A percentile compares a stretch with the other conserved stretches of the same genome.
phyloP scores from a whole-genome alignment of 2,888 invertebrate species.

The Halictus quadricinctus region DNA sequence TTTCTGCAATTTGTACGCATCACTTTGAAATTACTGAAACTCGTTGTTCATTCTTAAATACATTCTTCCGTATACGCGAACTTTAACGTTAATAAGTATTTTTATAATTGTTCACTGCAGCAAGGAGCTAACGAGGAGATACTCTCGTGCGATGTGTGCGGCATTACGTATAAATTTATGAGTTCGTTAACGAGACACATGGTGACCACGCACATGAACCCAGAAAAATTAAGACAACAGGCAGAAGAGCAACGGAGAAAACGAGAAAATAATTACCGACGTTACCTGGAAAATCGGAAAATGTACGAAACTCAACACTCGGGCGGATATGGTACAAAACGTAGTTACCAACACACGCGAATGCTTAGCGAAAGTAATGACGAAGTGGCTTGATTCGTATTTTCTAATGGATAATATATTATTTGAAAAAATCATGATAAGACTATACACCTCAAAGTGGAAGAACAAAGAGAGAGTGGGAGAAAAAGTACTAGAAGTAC shows the following conservation, averaged over 20 bases:
- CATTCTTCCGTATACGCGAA: background rate
- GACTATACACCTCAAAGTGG: slow-evolving; percentile 24
- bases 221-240: slow-evolving; percentile 80
- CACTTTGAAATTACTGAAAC: slow-evolving; percentile 29
- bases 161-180: slow-evolving; percentile 84
- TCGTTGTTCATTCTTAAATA: slow-evolving; percentile 23
- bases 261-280: slow-evolving; percentile 80
- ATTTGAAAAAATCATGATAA: slow-evolving; percentile 26
- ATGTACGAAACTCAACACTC: slow-evolving; percentile 79
- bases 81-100: background rate
- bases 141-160: slow-evolving; percentile 82
- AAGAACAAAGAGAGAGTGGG: background rate
- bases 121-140: slow-evolving; percentile 80
- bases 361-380: slow-evolving; percentile 62
- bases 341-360: slow-evolving; percentile 60
- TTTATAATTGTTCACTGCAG: slow-evolving; percentile 51
- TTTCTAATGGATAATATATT: slow-evolving; percentile 21
- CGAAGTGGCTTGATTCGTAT: slow-evolving; percentile 66
- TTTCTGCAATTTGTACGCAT: slow-evolving; percentile 61
- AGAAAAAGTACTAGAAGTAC: slow-evolving; percentile 24
- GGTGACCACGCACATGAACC: slow-evolving; percentile 85
- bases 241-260: slow-evolving; percentile 81
- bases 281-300: slow-evolving; percentile 80
- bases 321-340: slow-evolving; percentile 65
- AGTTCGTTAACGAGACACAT: slow-evolving; percentile 86